phyloP scores from a whole-genome alignment of 2,113 vertebrate genomes.

The Eubucco bourcierii region DNA sequence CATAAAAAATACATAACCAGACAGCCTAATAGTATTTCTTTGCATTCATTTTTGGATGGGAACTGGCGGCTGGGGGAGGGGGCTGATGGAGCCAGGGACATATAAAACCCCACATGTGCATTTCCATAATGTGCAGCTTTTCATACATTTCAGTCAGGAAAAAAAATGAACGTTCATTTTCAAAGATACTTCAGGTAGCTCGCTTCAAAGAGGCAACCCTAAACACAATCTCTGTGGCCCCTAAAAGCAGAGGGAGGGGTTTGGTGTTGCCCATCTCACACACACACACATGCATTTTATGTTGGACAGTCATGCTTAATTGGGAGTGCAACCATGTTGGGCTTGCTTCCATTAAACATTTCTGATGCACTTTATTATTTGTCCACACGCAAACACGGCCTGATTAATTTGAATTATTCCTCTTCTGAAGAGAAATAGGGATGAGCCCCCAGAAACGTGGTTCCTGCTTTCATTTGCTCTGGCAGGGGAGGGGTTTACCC shows the following conservation, averaged over 20 bases:
- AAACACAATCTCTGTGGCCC: background rate
- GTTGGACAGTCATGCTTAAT: background rate
- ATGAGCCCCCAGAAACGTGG: background rate
- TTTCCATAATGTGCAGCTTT: conserved; percentile 53
- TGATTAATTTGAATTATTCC: conserved; percentile 40
- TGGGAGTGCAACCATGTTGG: background rate
- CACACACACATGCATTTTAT: background rate
- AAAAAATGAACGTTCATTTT: conserved; percentile 22
- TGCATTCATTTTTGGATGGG: conserved; percentile 83
- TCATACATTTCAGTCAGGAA: conserved; percentile 7
- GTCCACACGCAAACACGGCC: background rate
- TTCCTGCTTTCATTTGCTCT: conserved; percentile 5
- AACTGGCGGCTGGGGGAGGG: conserved; percentile 72
- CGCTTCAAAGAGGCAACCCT: background rate
- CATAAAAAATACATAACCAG: conserved; percentile 89
- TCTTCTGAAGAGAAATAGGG: conserved; percentile 29
- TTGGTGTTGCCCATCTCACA: background rate
- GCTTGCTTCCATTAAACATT: background rate
- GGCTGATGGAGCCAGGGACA: conserved; percentile 12
- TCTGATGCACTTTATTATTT: background rate
- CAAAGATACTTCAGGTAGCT: background rate
- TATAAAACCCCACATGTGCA: background rate
- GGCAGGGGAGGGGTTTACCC: background rate
- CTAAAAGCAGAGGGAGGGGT: background rate
- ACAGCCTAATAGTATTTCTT: conserved; percentile 85